These are phyloP conservation scores for Andrena haemorrhoa DNA, from an alignment of 2,888 invertebrate genomes.

Conservation along the genomic window DNA sequence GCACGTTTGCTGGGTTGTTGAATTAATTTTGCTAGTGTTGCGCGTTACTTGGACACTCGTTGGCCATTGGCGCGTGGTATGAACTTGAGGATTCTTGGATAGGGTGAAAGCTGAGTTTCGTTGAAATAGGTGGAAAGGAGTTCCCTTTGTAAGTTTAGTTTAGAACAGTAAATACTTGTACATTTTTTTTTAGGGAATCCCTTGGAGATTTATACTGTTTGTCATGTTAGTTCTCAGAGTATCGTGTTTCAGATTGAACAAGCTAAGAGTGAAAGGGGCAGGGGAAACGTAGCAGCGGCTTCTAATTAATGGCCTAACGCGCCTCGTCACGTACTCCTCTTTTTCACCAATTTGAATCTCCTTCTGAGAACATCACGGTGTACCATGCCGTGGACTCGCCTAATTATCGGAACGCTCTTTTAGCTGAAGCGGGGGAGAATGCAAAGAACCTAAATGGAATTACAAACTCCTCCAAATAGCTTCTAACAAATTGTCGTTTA, in stretches of 20 bases:
- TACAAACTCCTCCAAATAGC: not conserved
- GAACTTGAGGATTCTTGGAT: no score
- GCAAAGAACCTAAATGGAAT: not conserved
- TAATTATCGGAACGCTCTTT: constrained; percentile 34
- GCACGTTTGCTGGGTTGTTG: no score
- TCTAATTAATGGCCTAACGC: constrained; percentile 43
- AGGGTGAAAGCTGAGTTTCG: no score
- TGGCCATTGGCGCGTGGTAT: no score
- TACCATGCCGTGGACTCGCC: constrained; percentile 31
- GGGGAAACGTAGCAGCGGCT: constrained; percentile 19
- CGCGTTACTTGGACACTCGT: no score
- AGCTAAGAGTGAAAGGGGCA: not conserved
- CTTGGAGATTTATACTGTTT: constrained; percentile 7
- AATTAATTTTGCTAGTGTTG: no score
- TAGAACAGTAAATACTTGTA: no score
- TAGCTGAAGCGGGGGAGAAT: not conserved
- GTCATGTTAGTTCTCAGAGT: not conserved
- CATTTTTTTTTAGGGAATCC: not conserved
- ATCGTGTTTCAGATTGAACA: constrained; percentile 2
- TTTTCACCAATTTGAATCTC: constrained; percentile 39
- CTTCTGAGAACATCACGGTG: constrained; percentile 5
- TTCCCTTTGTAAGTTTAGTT: no score
- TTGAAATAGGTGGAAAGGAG: no score
- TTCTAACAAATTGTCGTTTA: no score
- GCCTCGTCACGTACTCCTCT: constrained; percentile 46